These are phyloP conservation scores for Galeopterus variegatus DNA, from an alignment of 2,113 vertebrate species.

Conservation along the genomic window DNA sequence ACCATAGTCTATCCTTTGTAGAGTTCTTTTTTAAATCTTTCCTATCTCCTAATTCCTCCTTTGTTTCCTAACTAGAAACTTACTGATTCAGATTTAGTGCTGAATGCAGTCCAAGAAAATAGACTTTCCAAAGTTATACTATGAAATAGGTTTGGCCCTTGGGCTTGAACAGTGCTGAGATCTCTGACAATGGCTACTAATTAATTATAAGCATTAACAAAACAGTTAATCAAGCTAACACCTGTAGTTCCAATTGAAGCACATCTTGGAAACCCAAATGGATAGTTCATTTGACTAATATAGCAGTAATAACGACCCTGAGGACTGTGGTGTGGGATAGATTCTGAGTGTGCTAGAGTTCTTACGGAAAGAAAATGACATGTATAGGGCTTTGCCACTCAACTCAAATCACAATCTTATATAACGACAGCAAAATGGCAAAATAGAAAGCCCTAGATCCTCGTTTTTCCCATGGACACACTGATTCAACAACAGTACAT, in stretches of 20 bases:
- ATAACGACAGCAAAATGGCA: background rate
- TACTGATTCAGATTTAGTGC: background rate
- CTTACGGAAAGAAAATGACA: background rate
- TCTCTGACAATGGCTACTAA: background rate
- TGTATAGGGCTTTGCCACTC: too few species aligned
- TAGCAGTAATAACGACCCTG: background rate
- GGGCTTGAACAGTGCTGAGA: background rate
- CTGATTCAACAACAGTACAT: background rate
- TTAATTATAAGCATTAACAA: background rate
- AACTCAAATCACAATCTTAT: background rate
- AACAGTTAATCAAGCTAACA: background rate
- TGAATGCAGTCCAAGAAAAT: background rate
- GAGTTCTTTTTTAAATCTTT: background rate
- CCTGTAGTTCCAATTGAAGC: background rate
- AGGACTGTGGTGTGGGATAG: background rate
- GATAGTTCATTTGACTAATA: background rate
- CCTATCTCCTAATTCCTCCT: background rate
- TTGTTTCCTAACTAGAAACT: background rate
- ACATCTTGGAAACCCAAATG: background rate
- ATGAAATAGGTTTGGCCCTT: background rate
- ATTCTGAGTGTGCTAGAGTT: background rate
- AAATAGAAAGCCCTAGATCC: background rate
- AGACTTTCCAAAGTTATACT: background rate
- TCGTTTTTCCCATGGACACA: background rate
- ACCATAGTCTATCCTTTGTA: background rate